Conservation (phyloP, 2,113 vertebrate species). For the Paradisaea rubra region DNA sequence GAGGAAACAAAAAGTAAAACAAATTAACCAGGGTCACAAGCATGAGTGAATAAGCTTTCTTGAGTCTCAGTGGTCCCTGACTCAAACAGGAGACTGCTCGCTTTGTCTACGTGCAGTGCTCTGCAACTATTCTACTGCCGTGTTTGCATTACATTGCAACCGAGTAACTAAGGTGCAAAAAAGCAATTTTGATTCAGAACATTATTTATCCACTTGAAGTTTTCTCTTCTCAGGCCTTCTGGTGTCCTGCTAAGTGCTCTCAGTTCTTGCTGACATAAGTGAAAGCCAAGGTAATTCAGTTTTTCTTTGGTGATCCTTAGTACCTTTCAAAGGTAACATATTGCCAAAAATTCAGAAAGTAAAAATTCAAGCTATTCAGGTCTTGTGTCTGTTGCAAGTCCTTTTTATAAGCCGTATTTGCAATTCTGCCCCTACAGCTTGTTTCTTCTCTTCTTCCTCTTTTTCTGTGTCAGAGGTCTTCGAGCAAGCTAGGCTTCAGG, state of each 20-base stretch:
- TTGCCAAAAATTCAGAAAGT: neutral
- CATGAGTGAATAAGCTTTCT: neutral
- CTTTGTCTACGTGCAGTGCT: neutral
- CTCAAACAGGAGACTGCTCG: neutral
- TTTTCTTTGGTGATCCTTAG: neutral
- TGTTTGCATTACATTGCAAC: neutral
- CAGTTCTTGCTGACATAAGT: neutral
- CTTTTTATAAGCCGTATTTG: neutral
- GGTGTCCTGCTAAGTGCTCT: neutral
- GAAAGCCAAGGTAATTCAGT: neutral
- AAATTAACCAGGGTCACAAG: conserved; percentile 4
- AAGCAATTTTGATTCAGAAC: neutral
- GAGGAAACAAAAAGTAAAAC: conserved; percentile 20
- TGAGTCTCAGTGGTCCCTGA: conserved; percentile 26
- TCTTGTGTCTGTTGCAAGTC: neutral
- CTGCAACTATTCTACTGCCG: conserved; percentile 1
- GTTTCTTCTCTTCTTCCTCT: neutral
- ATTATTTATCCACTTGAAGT: neutral
- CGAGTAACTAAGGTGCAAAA: conserved; percentile 28
- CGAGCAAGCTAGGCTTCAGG: neutral
- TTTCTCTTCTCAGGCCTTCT: neutral
- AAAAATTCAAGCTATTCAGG: conserved; percentile 48
- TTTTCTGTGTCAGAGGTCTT: neutral
- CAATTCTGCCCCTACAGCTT: neutral
- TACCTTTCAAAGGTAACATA: neutral